Base-by-base conservation (phyloP, 2,797 vertebrate species). In the Enteromius afrohamiltoni region DNA sequence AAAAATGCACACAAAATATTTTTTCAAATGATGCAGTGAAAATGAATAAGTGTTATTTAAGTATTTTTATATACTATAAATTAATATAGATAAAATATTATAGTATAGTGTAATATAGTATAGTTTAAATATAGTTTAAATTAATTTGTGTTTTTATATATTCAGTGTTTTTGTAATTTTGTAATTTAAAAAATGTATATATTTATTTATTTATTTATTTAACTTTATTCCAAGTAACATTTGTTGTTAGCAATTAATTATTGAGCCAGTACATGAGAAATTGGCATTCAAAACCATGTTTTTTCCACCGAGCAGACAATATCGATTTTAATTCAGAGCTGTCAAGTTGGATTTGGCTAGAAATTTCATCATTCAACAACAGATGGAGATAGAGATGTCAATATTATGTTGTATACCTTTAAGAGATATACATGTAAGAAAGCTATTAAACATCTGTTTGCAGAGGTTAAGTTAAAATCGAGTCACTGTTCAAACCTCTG, bases 251-350 rank as follows among this genome's bases (percentile, higher is more conserved):
- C 23, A 62, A 62, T 62, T 1, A 62, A 62, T 62, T 62, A 29
- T 14, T 62, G 26, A 29, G 60, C 26, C 26, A 62, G 26, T 62
- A 14, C 23, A 29, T 6, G 7, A 16, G 26, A 16, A 62, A 62
- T 16, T 62, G 60, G 60, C 60, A 29, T 62, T 62, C 26, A 62
- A 62, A 29, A 29, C 60, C 26, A 31, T 62, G 26, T 29, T 62
- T 62, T 62, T 64, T 26, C 23, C 60, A 64, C 2, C 2, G 60
- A 29, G 60, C 60, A 64, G 60, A 64, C 60, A 31, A 31, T 64
- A 64, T 64, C 6, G 60, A 31, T 64, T 64, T 62, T 62, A 29
- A 62, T 62, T 64, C 60, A 29, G 60, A 64, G 26, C 60, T 64
- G 60, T 64, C 26, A 64, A 31, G 60, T 31, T 64, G 29, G 26